phyloP scores from a whole-genome alignment of 1,140 invertebrate species.

The Drosophila paulistorum region DNA sequence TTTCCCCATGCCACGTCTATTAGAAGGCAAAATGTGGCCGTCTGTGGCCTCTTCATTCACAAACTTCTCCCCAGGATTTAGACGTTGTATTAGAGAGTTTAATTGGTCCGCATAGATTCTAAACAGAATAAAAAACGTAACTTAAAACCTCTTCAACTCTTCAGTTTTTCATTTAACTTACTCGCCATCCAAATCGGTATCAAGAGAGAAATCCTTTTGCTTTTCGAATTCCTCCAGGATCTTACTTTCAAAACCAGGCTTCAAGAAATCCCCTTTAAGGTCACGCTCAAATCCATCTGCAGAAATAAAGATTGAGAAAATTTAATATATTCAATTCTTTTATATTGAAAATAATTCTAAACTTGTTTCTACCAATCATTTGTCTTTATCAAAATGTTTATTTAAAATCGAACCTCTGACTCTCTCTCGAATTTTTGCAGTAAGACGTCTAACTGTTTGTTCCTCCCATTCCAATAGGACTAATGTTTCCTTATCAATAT shows the following conservation, averaged over 20 bases:
- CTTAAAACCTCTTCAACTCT: not conserved
- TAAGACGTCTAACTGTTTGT: too few relatives aligned
- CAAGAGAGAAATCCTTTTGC: constrained; percentile 55
- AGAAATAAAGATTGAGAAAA: not conserved
- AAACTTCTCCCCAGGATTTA: constrained; percentile 56
- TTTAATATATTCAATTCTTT: not conserved
- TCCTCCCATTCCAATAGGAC: too few relatives aligned
- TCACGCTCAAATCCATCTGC: constrained; percentile 65
- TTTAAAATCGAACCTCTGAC: too few relatives aligned
- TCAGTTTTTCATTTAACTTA: constrained; percentile 31
- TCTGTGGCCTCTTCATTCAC: constrained; percentile 24
- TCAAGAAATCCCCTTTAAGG: constrained; percentile 73
- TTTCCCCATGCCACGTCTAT: constrained; percentile 41
- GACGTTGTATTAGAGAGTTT: constrained; percentile 74
- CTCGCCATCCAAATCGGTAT: constrained; percentile 82
- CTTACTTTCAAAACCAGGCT: constrained; percentile 77
- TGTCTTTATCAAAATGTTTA: too few relatives aligned
- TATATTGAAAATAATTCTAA: too few relatives aligned
- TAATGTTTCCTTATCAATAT: too few relatives aligned
- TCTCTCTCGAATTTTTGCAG: too few relatives aligned
- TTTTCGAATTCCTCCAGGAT: constrained; percentile 72
- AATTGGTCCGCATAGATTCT: constrained; percentile 81
- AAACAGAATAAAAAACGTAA: too few relatives aligned
- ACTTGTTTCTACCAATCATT: too few relatives aligned
- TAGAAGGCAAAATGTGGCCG: constrained; percentile 62